Conservation (phyloP, 2,888 invertebrate genomes). For the Melangyna quadrimaculata region DNA sequence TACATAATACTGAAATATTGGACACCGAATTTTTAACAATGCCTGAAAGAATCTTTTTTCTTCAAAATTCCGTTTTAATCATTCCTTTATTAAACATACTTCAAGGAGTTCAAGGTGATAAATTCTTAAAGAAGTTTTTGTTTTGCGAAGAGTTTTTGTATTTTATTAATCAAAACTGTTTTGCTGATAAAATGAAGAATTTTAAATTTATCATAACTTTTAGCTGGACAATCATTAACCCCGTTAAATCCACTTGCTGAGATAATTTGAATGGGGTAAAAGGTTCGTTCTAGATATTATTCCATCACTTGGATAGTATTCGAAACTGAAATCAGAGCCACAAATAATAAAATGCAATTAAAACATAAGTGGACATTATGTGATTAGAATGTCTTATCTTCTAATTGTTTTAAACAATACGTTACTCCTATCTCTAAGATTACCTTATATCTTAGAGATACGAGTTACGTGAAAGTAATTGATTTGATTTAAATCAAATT, state of each 20-base stretch:
- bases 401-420: neutral
- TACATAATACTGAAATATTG: too few species aligned
- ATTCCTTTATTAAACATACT: too few species aligned
- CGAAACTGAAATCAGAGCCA: neutral
- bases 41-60: too few species aligned
- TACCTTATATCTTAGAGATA: too few species aligned
- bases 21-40: too few species aligned
- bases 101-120: too few species aligned
- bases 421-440: neutral
- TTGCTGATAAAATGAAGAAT: neutral
- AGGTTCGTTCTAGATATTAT: conserved; percentile 1
- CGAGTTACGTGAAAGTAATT: too few species aligned
- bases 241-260: neutral
- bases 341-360: neutral
- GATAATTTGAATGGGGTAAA: conserved; percentile 1
- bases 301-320: neutral
- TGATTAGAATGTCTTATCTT: conserved; percentile 3
- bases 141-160: too few species aligned
- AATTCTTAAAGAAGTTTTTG: too few species aligned
- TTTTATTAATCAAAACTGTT: too few species aligned
- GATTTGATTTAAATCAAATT: neutral
- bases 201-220: neutral
- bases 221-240: neutral
- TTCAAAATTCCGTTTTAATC: too few species aligned
- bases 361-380: neutral